phyloP scores from a whole-genome alignment of 64 coral and sea anemone genomes.

The Actinia tenebrosa region DNA sequence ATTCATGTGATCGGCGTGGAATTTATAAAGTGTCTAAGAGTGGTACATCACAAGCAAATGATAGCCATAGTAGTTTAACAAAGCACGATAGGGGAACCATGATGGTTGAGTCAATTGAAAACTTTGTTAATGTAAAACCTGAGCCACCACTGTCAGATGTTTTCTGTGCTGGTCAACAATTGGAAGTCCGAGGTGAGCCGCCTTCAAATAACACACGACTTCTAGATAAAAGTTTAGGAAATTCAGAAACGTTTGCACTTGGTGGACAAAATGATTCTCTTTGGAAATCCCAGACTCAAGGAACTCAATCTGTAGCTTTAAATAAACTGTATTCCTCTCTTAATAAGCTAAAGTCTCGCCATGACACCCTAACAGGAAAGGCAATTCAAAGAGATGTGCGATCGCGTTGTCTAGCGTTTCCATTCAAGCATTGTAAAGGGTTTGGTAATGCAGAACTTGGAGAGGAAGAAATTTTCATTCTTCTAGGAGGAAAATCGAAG shows the following conservation, averaged over 20 bases:
- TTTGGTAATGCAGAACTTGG: background rate
- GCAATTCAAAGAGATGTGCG: slow-evolving; percentile 16
- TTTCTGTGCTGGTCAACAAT: slow-evolving; percentile 33
- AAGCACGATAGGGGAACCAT: background rate
- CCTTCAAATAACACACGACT: background rate
- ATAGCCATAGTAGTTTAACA: background rate
- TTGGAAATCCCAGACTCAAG: background rate
- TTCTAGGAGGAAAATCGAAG: slow-evolving; percentile 56
- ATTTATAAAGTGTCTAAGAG: background rate
- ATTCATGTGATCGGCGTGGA: background rate
- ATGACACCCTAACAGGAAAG: background rate
- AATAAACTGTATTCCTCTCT: slow-evolving; percentile 58
- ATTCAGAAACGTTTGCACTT: background rate
- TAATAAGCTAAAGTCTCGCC: slow-evolving; percentile 51
- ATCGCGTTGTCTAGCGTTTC: slow-evolving; percentile 18
- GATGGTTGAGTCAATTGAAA: background rate
- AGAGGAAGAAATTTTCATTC: slow-evolving; percentile 48
- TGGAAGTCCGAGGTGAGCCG: background rate
- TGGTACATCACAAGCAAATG: background rate
- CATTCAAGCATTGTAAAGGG: slow-evolving; percentile 22
- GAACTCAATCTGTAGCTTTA: slow-evolving; percentile 22
- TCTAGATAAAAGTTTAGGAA: background rate
- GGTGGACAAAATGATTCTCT: slow-evolving; percentile 12
- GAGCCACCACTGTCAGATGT: slow-evolving; percentile 29
- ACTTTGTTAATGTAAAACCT: background rate